These are phyloP conservation scores for Leptinotarsa rubiginosa DNA, from an alignment of 2,888 invertebrate species.

Conservation along the genomic window DNA sequence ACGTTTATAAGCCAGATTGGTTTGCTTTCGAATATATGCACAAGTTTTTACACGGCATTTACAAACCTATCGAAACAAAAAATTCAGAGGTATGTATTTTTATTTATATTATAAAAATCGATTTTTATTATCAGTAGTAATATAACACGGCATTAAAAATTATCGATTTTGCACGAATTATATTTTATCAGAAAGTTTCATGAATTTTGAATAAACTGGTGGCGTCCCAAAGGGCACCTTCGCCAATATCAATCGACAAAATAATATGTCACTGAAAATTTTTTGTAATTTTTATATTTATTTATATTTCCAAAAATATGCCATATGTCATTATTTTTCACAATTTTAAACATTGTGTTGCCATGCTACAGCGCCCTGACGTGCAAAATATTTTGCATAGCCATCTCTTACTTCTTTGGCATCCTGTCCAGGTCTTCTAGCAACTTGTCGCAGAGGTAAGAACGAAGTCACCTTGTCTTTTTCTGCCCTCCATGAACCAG, in stretches of 20 bases:
- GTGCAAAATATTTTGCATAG: conserved; percentile 3
- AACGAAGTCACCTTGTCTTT: conserved; percentile 26
- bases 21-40: too few species aligned
- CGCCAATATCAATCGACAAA: conserved; percentile 1
- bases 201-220: not conserved
- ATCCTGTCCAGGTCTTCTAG: conserved; percentile 19
- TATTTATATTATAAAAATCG: not conserved
- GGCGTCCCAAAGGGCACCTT: not conserved
- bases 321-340: not conserved
- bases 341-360: conserved; percentile 1
- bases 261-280: not conserved
- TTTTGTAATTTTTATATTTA: not conserved
- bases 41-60: too few species aligned
- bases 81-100: not conserved
- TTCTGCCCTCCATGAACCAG: conserved; percentile 24
- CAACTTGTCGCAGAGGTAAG: conserved; percentile 24
- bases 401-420: conserved; percentile 9
- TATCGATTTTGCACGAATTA: not conserved
- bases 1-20: too few species aligned
- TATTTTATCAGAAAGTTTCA: not conserved
- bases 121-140: not conserved
- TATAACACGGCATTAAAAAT: not conserved
- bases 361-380: conserved; percentile 3
- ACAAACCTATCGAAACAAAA: too few species aligned
- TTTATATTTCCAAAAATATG: conserved; percentile 3